These are phyloP conservation scores for Eurytoma adleriae DNA, from an alignment of 2,888 invertebrate genomes.

Conservation along the genomic window DNA sequence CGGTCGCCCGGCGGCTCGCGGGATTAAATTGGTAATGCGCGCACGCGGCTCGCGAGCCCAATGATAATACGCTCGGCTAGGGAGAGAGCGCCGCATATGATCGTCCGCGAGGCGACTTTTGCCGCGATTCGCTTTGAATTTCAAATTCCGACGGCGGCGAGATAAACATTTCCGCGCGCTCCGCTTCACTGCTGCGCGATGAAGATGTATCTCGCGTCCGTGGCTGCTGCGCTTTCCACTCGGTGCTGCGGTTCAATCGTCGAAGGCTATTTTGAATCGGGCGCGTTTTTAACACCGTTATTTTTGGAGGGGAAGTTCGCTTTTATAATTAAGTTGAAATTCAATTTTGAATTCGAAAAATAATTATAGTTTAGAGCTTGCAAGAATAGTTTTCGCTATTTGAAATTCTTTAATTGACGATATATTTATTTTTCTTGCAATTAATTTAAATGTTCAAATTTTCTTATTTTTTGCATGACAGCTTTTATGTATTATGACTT, in stretches of 20 bases:
- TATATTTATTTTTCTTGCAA: too few relatives aligned
- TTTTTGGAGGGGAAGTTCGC: too few relatives aligned
- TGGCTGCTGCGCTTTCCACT: not conserved
- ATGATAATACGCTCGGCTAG: slow-evolving; percentile 24
- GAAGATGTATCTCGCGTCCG: not conserved
- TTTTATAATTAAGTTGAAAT: too few relatives aligned
- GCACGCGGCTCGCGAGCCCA: not conserved
- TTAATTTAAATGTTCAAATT: too few relatives aligned
- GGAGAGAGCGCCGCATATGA: slow-evolving; percentile 13
- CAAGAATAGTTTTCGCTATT: too few relatives aligned
- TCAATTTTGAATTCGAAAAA: too few relatives aligned
- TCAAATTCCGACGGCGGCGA: slow-evolving; percentile 32
- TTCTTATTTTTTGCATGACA: too few relatives aligned
- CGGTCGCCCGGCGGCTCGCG: too few relatives aligned
- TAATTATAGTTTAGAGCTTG: too few relatives aligned
- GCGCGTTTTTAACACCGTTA: too few relatives aligned
- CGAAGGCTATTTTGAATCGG: not conserved
- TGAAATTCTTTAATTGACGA: too few relatives aligned
- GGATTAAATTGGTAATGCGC: slow-evolving; percentile 48
- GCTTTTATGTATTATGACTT: too few relatives aligned
- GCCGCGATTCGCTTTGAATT: slow-evolving; percentile 53
- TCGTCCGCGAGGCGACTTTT: not conserved
- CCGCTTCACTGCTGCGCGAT: not conserved
- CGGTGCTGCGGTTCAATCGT: not conserved
- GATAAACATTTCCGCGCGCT: slow-evolving; percentile 28